Base-by-base conservation (phyloP, 2,797 vertebrate species). In the Rhinella marina region DNA sequence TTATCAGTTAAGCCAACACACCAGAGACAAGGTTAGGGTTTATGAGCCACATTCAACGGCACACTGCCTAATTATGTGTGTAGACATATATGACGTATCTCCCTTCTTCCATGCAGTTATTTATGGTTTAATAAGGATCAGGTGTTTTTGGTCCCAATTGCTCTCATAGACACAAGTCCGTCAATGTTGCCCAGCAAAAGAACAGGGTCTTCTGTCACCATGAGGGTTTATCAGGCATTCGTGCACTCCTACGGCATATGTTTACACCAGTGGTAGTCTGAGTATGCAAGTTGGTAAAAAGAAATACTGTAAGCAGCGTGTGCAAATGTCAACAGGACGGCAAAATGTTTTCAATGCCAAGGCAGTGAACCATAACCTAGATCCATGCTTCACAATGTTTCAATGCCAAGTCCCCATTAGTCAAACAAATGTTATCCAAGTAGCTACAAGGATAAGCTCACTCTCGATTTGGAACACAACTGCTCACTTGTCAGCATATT, bases 21-120 rank as follows among this genome's bases (percentile, higher is more conserved):
- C 16, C 59, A 83, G 81, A 77, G 61, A 57, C 61, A 19, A 59
- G 66, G 32, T 73, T 76, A 52, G 13, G 48, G 57, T 73, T 62
- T 87, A 87, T 76, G 29, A 83, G 48, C 81, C 86, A 87, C 81
- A 82, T 87, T 83, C 81, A 87, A 68, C 62, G 73, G 59, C 81
- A 83, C 27, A 52, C 17, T 9, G 32, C 6, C 25, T 57, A 16
- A 27, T 25, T 77, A 7, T 54, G n/a, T 56, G 50, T 56, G n/a
- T 78, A 29, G 50, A 6, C 21, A n/a, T n/a, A 52, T 50, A 75
- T 75, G 72, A 52, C 41, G 72, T 75, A 23, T 21, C 41, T 0
- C 68, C 27, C 68, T 7, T 17, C 68, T 70, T 19, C 32, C 0
- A 32, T 70, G 27, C 27, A 70, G 13, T 32, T 13, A 23, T n/a